Conservation (phyloP, 2,113 vertebrate genomes). For the Anser cygnoides region DNA sequence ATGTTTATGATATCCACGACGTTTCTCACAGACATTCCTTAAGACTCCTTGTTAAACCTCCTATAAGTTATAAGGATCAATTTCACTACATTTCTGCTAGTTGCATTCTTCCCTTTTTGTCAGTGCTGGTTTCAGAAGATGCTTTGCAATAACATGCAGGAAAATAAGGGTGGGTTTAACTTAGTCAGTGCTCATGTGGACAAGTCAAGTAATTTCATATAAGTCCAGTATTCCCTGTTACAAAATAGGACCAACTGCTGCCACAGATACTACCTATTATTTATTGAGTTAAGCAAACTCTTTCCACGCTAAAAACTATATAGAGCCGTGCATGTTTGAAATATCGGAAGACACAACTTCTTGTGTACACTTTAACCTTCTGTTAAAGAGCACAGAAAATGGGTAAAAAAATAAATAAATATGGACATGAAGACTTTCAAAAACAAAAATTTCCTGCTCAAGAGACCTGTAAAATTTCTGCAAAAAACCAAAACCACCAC, state of each 20-base stretch:
- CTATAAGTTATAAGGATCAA: not conserved
- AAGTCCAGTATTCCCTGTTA: not conserved
- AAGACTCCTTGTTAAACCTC: not conserved
- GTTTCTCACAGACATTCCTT: not conserved
- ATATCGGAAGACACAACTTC: not conserved
- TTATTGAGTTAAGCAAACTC: not conserved
- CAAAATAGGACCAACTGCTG: not conserved
- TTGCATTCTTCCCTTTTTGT: not conserved
- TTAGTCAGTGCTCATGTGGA: not conserved
- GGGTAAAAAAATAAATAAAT: not conserved
- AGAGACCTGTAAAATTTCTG: not conserved
- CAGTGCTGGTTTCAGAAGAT: not conserved
- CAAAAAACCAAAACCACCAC: rapidly evolving
- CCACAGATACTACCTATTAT: not conserved
- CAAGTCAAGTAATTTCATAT: not conserved
- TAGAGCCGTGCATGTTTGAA: not conserved
- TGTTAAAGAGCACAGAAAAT: not conserved
- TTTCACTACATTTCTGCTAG: not conserved
- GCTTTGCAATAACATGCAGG: not conserved
- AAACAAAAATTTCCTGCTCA: not conserved
- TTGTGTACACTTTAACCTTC: not conserved
- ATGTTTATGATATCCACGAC: not conserved
- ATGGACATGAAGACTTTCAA: not conserved
- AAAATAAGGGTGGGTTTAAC: not conserved
- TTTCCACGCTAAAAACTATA: not conserved